These are phyloP conservation scores for Piprites chloris DNA, from an alignment of 2,113 vertebrate genomes.

Conservation along the genomic window DNA sequence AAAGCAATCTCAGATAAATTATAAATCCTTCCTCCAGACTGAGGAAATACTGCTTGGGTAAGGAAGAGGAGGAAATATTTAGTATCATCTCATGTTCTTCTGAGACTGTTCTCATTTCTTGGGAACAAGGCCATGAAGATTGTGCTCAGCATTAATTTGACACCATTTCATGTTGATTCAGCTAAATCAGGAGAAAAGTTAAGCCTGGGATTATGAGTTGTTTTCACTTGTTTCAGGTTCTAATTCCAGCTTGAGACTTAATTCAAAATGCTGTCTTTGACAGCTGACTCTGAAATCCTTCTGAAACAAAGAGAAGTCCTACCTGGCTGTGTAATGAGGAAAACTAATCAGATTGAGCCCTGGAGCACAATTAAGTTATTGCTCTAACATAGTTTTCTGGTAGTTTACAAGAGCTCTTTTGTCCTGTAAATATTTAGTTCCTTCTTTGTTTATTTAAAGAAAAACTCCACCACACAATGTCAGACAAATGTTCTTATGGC, in stretches of 20 bases:
- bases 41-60: neutral
- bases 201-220: neutral
- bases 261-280: neutral
- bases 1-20: neutral
- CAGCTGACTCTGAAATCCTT: neutral
- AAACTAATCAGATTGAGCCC: neutral
- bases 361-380: neutral
- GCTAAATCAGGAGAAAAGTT: neutral
- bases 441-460: neutral
- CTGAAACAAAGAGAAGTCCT: neutral
- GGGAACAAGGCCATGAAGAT: neutral
- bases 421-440: neutral
- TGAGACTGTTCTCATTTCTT: neutral
- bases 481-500: neutral
- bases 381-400: neutral
- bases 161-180: neutral
- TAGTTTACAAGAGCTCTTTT: neutral
- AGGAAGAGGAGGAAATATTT: neutral
- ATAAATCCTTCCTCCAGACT: neutral
- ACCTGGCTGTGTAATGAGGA: neutral
- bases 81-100: neutral
- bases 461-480: neutral
- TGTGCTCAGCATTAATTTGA: neutral
- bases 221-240: neutral
- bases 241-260: neutral